phyloP scores from a whole-genome alignment of 2,888 invertebrate species.

The Plagodis pulveraria region DNA sequence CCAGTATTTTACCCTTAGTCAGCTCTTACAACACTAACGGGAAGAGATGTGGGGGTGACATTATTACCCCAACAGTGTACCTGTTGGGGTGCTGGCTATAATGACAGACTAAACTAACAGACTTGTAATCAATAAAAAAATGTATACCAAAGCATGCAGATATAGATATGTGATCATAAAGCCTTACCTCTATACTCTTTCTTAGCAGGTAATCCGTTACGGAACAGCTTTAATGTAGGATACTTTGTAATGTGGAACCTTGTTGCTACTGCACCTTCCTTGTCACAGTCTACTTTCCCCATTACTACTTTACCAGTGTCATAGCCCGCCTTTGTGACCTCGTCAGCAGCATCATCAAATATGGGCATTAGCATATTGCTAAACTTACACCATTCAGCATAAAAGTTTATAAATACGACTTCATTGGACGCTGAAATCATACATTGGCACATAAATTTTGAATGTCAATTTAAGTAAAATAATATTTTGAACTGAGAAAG shows the following conservation, averaged over 20 bases:
- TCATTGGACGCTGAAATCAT: conserved; percentile 94
- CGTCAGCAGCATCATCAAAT: conserved; percentile 97
- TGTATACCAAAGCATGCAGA: too few species aligned
- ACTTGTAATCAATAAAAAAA: too few species aligned
- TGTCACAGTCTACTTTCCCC: conserved; percentile 99
- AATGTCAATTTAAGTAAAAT: not conserved
- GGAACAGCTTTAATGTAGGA: conserved; percentile 97
- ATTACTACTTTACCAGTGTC: conserved; percentile 94
- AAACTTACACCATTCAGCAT: conserved; percentile 99
- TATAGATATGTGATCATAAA: not conserved
- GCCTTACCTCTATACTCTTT: conserved; percentile 93
- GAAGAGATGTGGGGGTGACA: too few species aligned
- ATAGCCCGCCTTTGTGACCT: conserved; percentile 91
- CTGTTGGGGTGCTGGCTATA: too few species aligned
- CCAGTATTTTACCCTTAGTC: too few species aligned
- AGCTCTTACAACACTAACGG: too few species aligned
- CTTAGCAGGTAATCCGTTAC: conserved; percentile 95
- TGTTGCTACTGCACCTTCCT: conserved; percentile 93
- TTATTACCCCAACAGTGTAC: too few species aligned
- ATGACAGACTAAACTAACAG: too few species aligned
- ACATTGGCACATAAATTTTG: too few species aligned
- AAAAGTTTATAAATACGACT: conserved; percentile 99
- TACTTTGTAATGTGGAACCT: conserved; percentile 99
- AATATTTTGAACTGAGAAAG: too few species aligned
- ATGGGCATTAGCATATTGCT: conserved; percentile 98